Conservation (phyloP, 1,140 invertebrate genomes). For the Leptestheria dahalacensis region DNA sequence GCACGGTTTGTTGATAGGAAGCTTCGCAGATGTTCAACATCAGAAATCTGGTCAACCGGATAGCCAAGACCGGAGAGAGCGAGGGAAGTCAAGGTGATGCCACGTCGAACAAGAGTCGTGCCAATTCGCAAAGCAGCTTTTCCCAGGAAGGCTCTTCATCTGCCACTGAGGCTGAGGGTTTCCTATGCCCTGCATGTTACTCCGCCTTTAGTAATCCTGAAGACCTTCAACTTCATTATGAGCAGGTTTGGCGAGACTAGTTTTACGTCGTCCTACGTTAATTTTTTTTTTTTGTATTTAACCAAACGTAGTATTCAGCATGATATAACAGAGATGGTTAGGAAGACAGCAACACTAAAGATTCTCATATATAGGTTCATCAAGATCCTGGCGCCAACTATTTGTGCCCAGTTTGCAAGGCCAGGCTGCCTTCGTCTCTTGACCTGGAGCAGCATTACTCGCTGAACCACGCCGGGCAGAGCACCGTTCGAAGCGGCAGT, state of each 20-base stretch:
- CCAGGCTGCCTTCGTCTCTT: conserved; percentile 35
- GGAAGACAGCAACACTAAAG: too few relatives aligned
- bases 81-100: background rate
- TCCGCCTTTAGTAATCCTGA: conserved; percentile 26
- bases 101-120: background rate
- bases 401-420: conserved; percentile 27
- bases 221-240: conserved; percentile 23
- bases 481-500: background rate
- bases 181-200: conserved; percentile 32
- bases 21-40: conserved; percentile 15
- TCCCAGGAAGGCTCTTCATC: background rate
- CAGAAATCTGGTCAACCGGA: conserved; percentile 12
- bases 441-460: conserved; percentile 26
- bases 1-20: background rate
- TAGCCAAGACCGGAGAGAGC: background rate
- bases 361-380: too few relatives aligned
- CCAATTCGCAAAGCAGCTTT: background rate
- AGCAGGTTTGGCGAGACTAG: too few relatives aligned
- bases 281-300: too few relatives aligned
- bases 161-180: conserved; percentile 25
- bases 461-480: background rate
- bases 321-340: too few relatives aligned
- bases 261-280: too few relatives aligned
- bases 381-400: conserved; percentile 12
- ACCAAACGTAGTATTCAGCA: too few relatives aligned